Evolutionary conservation across 2,797 vertebrate genomes (phyloP), one percentile per base, ranked within the genome.

Genomic region (Clarias laeviceps): DNA sequence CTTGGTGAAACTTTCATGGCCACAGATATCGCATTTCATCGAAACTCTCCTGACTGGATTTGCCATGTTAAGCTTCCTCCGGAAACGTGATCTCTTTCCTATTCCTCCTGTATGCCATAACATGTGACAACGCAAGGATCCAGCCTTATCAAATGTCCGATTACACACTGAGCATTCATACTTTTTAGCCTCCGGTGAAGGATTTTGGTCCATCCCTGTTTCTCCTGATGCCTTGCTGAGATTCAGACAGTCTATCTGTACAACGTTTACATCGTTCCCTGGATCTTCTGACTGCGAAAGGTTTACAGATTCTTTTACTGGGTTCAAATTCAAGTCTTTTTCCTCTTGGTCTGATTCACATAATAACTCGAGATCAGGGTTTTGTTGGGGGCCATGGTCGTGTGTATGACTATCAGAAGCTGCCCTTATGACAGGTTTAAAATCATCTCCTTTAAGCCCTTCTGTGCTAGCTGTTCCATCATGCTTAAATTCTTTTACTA

Each of bases 321-420:
- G 29, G 32, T 91, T 88, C 2, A 50, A 56, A 70, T 80, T 78
- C 18, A 77, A n/a, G 1, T 93, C 91, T 87, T 87, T 91, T 56
- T 85, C 86, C 27, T 95, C 95, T 83, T 94, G 94, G 86, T 95
- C 94, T 0, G 94, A 95, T 89, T 94, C 94, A 84, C 95, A 95
- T 29, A 94, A 85, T 66, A 95, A 89, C 88, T 95, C 94, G 0
- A 95, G 91, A 82, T 95, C 94, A 64, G 94, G 92, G 64, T 94
- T 93, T 11, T 76, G 59, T 64, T 94, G 45, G 0, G 84, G 4
- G 59, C 93, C 92, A 0, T 92, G 92, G 77, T 93, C 85, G 57
- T 78, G 86, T 59, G 37, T 84, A 34, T 78, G 77, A 59, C 59
- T 34, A 61, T 82, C 94, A n/a, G 94, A 94, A 76, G 93, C 94